These are phyloP conservation scores for Rhinoderma darwinii DNA, from an alignment of 2,113 vertebrate genomes.

Conservation along the genomic window DNA sequence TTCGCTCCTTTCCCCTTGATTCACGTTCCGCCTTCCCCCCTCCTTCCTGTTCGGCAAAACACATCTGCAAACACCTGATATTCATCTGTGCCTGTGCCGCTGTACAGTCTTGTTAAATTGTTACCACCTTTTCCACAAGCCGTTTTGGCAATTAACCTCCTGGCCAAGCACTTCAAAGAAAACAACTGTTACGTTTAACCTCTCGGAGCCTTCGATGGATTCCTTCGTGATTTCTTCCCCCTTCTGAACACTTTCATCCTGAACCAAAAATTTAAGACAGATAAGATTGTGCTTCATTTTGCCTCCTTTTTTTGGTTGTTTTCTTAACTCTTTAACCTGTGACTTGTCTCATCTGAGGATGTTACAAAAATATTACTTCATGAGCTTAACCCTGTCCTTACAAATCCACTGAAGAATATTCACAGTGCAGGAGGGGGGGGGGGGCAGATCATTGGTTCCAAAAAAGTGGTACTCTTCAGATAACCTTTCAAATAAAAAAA, in stretches of 20 bases:
- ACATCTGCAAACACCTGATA: constrained; percentile 97
- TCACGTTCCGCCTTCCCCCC: constrained; percentile 43
- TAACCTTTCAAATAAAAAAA: too few relatives aligned
- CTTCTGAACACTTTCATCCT: constrained; percentile 87
- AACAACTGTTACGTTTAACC: constrained; percentile 89
- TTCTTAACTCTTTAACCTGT: constrained; percentile 68
- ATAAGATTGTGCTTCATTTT: constrained; percentile 73
- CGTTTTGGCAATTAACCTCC: constrained; percentile 93
- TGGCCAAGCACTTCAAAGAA: constrained; percentile 91
- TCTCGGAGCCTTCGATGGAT: constrained; percentile 79
- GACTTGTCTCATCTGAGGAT: constrained; percentile 36
- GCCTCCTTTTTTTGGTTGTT: constrained; percentile 66
- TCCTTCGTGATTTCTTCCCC: constrained; percentile 76
- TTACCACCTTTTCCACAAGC: constrained; percentile 97
- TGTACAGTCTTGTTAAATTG: constrained; percentile 93
- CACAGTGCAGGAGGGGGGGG: background rate
- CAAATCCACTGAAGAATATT: background rate
- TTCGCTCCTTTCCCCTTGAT: constrained; percentile 45
- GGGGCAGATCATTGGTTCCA: too few relatives aligned
- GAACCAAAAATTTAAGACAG: constrained; percentile 67
- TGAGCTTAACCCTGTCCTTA: constrained; percentile 43
- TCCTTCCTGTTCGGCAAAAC: constrained; percentile 75
- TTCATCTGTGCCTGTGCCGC: constrained; percentile 78
- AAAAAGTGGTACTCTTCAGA: too few relatives aligned
- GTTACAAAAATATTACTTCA: constrained; percentile 55